Base-by-base conservation (phyloP, 2,888 invertebrate species). In the Cacoxenus indagator region DNA sequence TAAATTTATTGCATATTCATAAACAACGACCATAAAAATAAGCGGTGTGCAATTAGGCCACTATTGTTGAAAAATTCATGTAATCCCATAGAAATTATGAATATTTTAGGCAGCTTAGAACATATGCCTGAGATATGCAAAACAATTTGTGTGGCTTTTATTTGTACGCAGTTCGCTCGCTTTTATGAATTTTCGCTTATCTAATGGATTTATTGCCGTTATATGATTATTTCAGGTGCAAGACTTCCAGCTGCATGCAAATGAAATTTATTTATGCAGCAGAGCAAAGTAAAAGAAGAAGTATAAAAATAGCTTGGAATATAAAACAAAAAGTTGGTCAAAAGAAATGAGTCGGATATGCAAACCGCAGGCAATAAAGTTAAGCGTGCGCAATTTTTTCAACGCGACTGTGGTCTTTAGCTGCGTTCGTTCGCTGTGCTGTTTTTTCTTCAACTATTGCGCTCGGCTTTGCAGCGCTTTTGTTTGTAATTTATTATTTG, bases 301-400 rank as follows among this genome's bases (percentile, higher is more conserved):
- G 14, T 17, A 48, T 31, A 19, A 48, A 19, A 3, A 51, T 6
- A 19, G 45, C 4, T 14, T 43, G 22, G 8, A 51, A 22, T 3
- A 51, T 19, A 22, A 51, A 19, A 51, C 17, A 22, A 51, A 51
- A 51, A 51, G 8, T 37, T 1, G 37, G 9, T 5, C 27, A 11
- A 26, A 55, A 55, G 55, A 22, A 27, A 55, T 55, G 26, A n/a
- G 14, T 55, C 26, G 24, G 55, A 55, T 55, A 55, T 55, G 55
- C 55, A 55, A 55, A 55, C 55, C 27, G n/a, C 55, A 27, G 11
- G 55, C 55, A 55, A 55, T 55, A 55, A 55, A 55, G 26, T 27
- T 55, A 26, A 55, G 11, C 3, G 24, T 54, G 8, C 14, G 24
- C 55, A 4, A 17, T 19, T 51, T 51, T 51, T 51, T 51, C 37